Percentiles rank a stretch among this genome's conserved stretches.
These are phyloP conservation scores for Numenius phaeopus DNA, from an alignment of 2,797 vertebrate genomes.

Conservation along the genomic window DNA sequence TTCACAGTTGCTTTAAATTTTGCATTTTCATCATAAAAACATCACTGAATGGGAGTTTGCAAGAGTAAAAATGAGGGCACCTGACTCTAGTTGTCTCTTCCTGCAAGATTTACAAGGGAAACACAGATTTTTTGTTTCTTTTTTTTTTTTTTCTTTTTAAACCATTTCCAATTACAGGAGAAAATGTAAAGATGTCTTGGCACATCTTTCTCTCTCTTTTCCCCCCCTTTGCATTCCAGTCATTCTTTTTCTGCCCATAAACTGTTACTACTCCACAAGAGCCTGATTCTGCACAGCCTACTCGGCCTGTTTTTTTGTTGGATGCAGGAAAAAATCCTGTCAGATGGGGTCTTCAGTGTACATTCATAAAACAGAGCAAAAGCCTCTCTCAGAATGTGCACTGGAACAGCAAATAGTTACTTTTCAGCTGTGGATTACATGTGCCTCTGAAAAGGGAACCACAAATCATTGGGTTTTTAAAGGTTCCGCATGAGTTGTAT, in stretches of 20 bases:
- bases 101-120: neutral
- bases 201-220: neutral
- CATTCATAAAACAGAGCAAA: constrained; percentile 12
- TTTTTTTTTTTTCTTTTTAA: constrained; percentile 2
- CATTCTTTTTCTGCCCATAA: constrained; percentile 67
- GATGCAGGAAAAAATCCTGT: constrained; percentile 29
- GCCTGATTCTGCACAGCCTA: constrained; percentile 21
- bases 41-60: neutral
- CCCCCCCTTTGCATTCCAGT: constrained; percentile 39
- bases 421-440: constrained; percentile 60
- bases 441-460: constrained; percentile 36
- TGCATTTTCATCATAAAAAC: constrained; percentile 49
- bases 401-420: constrained; percentile 36
- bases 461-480: constrained; percentile 63
- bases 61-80: neutral
- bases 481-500: constrained; percentile 57
- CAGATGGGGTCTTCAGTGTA: constrained; percentile 47
- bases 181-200: constrained; percentile 60
- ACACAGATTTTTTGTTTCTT: neutral
- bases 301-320: neutral
- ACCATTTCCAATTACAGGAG: constrained; percentile 33
- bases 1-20: constrained; percentile 67
- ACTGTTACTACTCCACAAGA: constrained; percentile 3
- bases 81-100: constrained; percentile 7
- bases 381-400: neutral